Evolutionary conservation across 2,888 invertebrate species (phyloP).

Genomic region (Cephus spinipes): DNA sequence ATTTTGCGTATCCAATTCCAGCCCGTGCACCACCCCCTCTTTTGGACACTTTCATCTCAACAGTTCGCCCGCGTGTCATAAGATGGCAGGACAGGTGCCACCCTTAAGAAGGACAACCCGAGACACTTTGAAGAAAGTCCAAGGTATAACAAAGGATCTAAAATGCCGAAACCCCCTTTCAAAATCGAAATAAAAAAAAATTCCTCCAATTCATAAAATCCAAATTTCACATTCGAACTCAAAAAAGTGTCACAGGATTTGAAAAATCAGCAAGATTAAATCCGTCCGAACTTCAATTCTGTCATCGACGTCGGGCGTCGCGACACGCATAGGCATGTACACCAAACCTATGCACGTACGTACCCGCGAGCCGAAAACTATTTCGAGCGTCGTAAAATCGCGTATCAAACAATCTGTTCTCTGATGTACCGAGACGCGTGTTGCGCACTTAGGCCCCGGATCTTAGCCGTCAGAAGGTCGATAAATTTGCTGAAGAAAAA

Average conservation of each 20-base stretch:
- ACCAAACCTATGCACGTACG: background rate
- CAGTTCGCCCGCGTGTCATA: background rate
- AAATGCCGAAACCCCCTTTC: background rate
- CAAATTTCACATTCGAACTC: background rate
- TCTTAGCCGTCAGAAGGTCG: constrained; percentile 48
- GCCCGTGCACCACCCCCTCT: background rate
- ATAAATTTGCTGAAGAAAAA: constrained; percentile 61
- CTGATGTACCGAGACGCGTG: constrained; percentile 12
- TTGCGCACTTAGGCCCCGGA: constrained; percentile 28
- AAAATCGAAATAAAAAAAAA: background rate
- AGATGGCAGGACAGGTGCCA: constrained; percentile 8
- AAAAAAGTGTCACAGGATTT: background rate
- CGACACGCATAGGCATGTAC: background rate
- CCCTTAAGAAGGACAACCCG: background rate
- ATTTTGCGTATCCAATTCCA: background rate
- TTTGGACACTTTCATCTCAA: background rate
- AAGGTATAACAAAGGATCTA: background rate
- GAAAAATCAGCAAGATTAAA: background rate
- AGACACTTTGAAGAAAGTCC: background rate
- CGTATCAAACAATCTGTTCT: constrained; percentile 10
- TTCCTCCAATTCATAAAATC: background rate
- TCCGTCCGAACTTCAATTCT: background rate
- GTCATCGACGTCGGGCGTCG: background rate
- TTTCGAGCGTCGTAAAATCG: constrained; percentile 8
- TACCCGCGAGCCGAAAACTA: constrained; percentile 1